Percentiles rank a stretch among this genome's conserved stretches.
phyloP scores from a whole-genome alignment of 2,888 invertebrate species.

The Lasioglossum marginatum region DNA sequence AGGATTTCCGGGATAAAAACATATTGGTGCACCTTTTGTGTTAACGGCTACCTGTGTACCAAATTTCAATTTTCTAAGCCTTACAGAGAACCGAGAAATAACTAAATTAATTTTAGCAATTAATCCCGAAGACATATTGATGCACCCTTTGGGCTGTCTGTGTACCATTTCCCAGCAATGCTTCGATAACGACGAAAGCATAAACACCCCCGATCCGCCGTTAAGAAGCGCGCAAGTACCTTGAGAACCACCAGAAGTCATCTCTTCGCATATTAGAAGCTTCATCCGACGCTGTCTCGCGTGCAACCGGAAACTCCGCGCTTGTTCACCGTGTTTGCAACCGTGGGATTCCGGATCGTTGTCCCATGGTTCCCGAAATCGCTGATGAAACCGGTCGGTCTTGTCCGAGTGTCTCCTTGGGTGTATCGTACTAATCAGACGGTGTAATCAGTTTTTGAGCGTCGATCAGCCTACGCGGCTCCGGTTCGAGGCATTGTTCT shows the following conservation, averaged over 20 bases:
- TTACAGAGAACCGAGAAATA: too few relatives aligned
- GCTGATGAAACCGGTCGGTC: not conserved
- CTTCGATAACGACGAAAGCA: not conserved
- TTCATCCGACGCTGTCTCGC: slow-evolving; percentile 55
- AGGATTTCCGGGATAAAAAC: too few relatives aligned
- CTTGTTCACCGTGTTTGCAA: not conserved
- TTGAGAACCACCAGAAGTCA: slow-evolving; percentile 59
- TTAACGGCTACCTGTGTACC: too few relatives aligned
- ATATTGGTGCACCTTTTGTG: too few relatives aligned
- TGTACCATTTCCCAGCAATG: not conserved
- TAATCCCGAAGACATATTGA: too few relatives aligned
- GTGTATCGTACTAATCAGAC: not conserved
- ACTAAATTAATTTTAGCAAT: too few relatives aligned
- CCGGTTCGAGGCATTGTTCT: slow-evolving; percentile 30
- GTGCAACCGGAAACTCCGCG: slow-evolving; percentile 22
- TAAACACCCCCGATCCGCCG: not conserved
- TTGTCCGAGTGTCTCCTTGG: not conserved
- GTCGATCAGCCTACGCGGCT: not conserved
- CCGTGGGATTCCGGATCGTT: not conserved
- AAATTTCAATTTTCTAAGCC: too few relatives aligned
- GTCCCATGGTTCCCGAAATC: not conserved
- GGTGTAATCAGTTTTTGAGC: not conserved
- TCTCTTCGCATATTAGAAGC: slow-evolving; percentile 70
- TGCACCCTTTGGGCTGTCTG: too few relatives aligned
- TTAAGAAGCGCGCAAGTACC: slow-evolving; percentile 43